Conservation (phyloP, 2,888 invertebrate species). For the Rhingia campestris region DNA sequence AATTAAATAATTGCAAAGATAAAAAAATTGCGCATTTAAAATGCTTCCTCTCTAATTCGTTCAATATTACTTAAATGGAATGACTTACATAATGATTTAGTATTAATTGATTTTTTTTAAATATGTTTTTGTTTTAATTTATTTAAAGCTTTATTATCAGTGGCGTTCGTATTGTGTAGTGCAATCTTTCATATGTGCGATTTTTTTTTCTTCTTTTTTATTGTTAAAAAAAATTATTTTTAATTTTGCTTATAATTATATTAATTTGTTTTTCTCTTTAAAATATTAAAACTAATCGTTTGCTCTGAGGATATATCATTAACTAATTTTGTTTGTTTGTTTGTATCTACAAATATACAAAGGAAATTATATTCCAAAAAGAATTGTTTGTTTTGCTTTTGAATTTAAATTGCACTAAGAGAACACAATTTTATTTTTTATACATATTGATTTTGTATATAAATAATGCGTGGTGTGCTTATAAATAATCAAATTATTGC, state of each 20-base stretch:
- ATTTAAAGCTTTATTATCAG: conserved; percentile 73
- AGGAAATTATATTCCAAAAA: conserved; percentile 60
- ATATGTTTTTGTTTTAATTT: conserved; percentile 65
- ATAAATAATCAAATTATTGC: conserved; percentile 57
- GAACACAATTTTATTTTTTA: conserved; percentile 46
- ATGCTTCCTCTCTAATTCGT: conserved; percentile 35
- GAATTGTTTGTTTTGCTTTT: conserved; percentile 29
- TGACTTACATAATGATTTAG: conserved; percentile 63
- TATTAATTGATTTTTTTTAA: conserved; percentile 68
- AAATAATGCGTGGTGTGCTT: conserved; percentile 63
- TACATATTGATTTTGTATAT: conserved; percentile 36
- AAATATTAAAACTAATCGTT: conserved; percentile 73
- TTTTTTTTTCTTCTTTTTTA: conserved; percentile 26
- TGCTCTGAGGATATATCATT: conserved; percentile 67
- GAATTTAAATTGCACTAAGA: conserved; percentile 60
- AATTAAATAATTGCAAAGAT: conserved; percentile 11
- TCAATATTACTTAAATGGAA: conserved; percentile 64
- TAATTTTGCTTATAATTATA: conserved; percentile 50
- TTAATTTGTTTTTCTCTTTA: conserved; percentile 48
- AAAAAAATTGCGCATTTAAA: conserved; percentile 44
- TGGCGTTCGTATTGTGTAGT: conserved; percentile 74
- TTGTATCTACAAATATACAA: conserved; percentile 73
- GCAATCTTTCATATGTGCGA: conserved; percentile 73
- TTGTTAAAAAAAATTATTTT: conserved; percentile 61
- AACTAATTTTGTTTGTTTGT: conserved; percentile 41